Evolutionary conservation across 2,113 vertebrate species (phyloP).

Genomic region (Ahaetulla prasina): DNA sequence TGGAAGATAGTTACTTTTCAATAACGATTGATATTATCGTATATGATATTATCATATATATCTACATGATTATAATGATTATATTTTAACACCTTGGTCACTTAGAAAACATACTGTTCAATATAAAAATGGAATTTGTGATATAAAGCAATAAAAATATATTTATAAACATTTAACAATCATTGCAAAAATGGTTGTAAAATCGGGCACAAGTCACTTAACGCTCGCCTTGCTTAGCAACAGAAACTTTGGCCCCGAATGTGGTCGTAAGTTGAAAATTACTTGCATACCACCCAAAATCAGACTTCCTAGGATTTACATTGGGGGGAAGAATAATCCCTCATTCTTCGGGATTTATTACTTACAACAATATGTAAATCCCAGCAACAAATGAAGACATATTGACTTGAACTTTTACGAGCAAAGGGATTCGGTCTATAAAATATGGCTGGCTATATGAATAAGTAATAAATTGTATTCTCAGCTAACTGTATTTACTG

Average conservation of each 20-base stretch:
- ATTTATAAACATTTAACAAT: no score
- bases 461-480: conserved; percentile 11
- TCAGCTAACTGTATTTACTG: background rate
- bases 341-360: background rate
- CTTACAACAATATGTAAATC: conserved; percentile 4
- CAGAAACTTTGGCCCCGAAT: background rate
- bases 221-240: background rate
- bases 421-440: background rate
- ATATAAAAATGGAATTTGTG: no score
- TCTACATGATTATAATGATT: no score
- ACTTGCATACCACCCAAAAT: background rate
- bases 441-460: background rate
- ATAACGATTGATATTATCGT: no score
- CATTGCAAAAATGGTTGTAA: background rate
- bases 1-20: no score
- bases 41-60: no score
- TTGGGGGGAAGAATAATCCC: background rate
- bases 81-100: no score
- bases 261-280: no score
- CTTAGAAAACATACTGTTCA: no score
- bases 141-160: no score
- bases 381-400: background rate
- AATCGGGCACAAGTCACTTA: background rate
- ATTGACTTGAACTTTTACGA: background rate
- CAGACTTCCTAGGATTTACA: background rate